These are phyloP conservation scores for Gallinago paraguaiae DNA, from an alignment of 2,113 vertebrate species.

Conservation along the genomic window DNA sequence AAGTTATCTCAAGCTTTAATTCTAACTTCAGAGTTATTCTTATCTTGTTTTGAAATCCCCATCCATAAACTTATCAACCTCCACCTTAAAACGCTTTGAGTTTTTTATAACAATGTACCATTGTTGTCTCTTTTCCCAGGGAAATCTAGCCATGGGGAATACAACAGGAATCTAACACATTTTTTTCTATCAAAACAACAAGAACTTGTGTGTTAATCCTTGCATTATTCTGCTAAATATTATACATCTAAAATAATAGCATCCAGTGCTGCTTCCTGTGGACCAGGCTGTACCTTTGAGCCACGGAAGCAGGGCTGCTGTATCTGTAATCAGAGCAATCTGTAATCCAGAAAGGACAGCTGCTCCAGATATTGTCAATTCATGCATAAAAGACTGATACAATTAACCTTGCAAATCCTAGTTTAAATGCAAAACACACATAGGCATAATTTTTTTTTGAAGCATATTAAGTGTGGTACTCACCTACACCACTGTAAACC, in stretches of 20 bases:
- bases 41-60: not conserved
- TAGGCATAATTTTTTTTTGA: not conserved
- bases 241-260: not conserved
- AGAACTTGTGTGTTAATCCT: not conserved
- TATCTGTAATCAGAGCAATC: not conserved
- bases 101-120: constrained; percentile 27
- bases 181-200: not conserved
- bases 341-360: not conserved
- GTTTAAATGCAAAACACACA: not conserved
- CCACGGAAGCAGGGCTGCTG: not conserved
- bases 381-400: not conserved
- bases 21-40: not conserved
- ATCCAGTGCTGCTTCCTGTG: not conserved
- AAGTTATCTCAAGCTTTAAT: not conserved
- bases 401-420: not conserved
- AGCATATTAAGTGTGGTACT: not conserved
- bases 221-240: not conserved
- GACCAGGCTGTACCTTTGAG: not conserved
- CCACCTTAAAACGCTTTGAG: constrained; percentile 18
- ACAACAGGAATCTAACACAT: not conserved
- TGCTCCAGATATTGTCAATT: not conserved
- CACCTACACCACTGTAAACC: not conserved
- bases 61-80: constrained; percentile 5
- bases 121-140: constrained; percentile 27
- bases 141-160: not conserved